Evolutionary conservation across 2,888 invertebrate species (phyloP), one percentile per base, ranked within the genome.

Genomic region (Drosophila dives): DNA sequence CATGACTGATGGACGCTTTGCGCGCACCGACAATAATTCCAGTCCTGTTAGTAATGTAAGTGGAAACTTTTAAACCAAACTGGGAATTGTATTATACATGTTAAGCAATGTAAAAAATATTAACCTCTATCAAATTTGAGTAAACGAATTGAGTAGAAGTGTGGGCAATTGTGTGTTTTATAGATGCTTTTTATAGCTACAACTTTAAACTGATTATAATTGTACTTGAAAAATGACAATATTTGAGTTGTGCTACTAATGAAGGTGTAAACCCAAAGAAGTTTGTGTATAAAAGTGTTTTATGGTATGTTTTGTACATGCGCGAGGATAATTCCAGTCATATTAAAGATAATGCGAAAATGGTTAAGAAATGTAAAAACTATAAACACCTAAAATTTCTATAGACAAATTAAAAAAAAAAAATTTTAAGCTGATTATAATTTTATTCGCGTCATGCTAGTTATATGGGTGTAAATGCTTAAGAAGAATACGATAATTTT

Each of bases 1-100:
- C 91, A 95, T 96, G 94, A 95, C 95, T 89, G 96, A 96, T 92
- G 95, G 95, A 72, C 94, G 96, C 90, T 96, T 95, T 92, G 93
- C 95, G 74, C 94, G 96, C 91, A 95, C 96, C 82, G 96, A 96
- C 93, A 96, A 96, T 93, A 96, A 96, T 92, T 96, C 96, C 86
- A 96, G 96, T 79, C 96, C 97, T 54, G 93, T 93, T 86, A 93
- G 93, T 82, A 93, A 93, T 90, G 93, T 93, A 80, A 89, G 92
- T 80, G 12, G 0, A 12, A 8, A 8, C 11, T 12, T n/a, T 42
- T 42, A 40, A n/a, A 40, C 40, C 10, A n/a, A n/a, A 10, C 5
- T 2, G 10, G 1, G 2, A n/a, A 11, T 40, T n/a, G 10, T n/a
- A 40, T n/a, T n/a, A n/a, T n/a, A n/a, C n/a, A n/a, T n/a, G 3